Evolutionary conservation across 2,113 vertebrate species (phyloP).

Genomic region (Crotalus horridus): DNA sequence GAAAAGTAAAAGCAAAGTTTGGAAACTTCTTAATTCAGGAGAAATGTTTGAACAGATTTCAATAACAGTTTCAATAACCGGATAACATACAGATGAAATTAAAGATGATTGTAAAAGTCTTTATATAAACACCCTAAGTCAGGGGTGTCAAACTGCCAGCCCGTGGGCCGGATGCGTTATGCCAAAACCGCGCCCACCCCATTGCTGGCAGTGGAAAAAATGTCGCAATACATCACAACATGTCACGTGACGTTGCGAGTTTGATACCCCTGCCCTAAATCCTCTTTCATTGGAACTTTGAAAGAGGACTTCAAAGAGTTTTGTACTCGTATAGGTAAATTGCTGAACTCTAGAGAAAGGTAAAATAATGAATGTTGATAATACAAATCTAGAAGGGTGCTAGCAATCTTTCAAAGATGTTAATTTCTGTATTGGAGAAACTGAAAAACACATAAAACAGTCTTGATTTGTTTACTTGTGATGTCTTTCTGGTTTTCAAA

Average conservation of each 20-base stretch:
- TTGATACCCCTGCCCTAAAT: neutral
- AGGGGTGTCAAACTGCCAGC: no score
- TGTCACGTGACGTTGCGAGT: no score
- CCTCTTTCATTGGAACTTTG: neutral
- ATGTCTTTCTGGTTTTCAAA: neutral
- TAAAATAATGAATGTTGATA: neutral
- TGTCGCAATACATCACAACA: no score
- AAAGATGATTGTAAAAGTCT: neutral
- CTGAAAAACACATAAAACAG: neutral
- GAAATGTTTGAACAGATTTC: neutral
- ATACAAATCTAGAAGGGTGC: no score
- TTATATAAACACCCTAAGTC: neutral
- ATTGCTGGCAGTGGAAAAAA: no score
- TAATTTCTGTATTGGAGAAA: neutral
- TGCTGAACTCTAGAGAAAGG: neutral
- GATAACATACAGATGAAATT: neutral
- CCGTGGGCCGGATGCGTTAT: no score
- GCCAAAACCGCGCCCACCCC: no score
- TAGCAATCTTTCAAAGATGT: neutral
- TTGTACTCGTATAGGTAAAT: neutral
- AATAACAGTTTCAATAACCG: neutral
- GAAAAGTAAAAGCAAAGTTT: neutral
- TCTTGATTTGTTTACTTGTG: neutral
- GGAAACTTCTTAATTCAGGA: neutral
- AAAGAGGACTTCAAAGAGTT: neutral